A percentile compares a stretch with the other conserved stretches of the same genome.
Evolutionary conservation across 2,888 invertebrate genomes (phyloP).

Genomic region (Nymphalis urticae): DNA sequence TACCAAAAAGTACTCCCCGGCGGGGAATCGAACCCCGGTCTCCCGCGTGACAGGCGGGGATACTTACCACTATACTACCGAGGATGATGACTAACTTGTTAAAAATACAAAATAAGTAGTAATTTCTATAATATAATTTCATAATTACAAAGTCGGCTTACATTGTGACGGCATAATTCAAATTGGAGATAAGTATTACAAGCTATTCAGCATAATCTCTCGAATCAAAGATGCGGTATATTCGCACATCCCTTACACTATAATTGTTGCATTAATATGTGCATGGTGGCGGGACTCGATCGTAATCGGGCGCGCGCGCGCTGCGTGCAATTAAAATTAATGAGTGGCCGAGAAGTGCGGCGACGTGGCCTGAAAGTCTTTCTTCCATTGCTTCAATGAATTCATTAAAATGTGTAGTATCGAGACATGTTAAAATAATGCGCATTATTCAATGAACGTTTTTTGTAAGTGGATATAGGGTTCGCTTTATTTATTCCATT

Average conservation of each 20-base stretch:
- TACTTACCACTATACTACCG: constrained; percentile 82
- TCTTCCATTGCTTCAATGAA: constrained; percentile 8
- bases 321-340: constrained; percentile 65
- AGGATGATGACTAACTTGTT: constrained; percentile 46
- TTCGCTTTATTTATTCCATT: too few relatives aligned
- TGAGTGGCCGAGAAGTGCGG: constrained; percentile 43
- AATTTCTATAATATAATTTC: neutral
- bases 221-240: constrained; percentile 1
- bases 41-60: constrained; percentile 83
- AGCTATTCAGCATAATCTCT: neutral
- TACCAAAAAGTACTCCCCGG: constrained; percentile 51
- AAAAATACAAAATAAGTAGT: too few relatives aligned
- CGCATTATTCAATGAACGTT: constrained; percentile 2
- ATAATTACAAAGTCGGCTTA: too few relatives aligned
- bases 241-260: constrained; percentile 9
- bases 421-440: neutral
- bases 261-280: constrained; percentile 25
- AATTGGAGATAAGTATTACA: constrained; percentile 1
- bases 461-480: neutral
- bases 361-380: constrained; percentile 18
- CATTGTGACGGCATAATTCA: neutral
- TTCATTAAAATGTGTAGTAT: constrained; percentile 5
- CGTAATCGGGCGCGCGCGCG: constrained; percentile 46
- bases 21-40: constrained; percentile 83
- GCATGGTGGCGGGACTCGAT: constrained; percentile 35